Percentiles rank a stretch among this genome's conserved stretches.
These are phyloP conservation scores for Lingula anatina DNA, from an alignment of 2,888 invertebrate species.

Conservation along the genomic window DNA sequence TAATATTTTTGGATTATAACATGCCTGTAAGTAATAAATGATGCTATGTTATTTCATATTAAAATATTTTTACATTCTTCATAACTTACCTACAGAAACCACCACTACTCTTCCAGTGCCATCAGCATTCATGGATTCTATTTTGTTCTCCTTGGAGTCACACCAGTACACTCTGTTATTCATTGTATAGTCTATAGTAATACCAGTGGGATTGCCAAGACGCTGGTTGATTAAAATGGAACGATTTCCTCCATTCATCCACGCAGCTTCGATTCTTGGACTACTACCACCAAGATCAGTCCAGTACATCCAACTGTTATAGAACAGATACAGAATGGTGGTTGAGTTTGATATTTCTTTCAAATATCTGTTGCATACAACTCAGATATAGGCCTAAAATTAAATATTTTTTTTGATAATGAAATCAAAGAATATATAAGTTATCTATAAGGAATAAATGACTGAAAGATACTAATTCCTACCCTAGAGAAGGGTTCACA, in stretches of 20 bases:
- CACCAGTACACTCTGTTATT: constrained; percentile 91
- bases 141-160: constrained; percentile 68
- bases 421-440: too few species aligned
- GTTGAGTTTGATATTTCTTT: too few species aligned
- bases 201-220: constrained; percentile 74
- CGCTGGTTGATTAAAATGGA: constrained; percentile 67
- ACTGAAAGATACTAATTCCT: too few species aligned
- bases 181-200: constrained; percentile 72
- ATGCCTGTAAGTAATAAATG: too few species aligned
- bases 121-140: constrained; percentile 45
- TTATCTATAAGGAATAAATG: too few species aligned
- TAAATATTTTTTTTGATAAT: too few species aligned
- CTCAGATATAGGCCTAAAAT: too few species aligned
- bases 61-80: not conserved
- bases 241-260: constrained; percentile 94
- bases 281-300: constrained; percentile 84
- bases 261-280: constrained; percentile 82
- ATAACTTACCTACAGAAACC: constrained; percentile 16
- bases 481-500: constrained; percentile 63
- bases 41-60: too few species aligned
- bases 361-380: too few species aligned
- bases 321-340: too few species aligned
- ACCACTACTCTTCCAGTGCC: constrained; percentile 39
- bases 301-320: constrained; percentile 80
- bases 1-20: too few species aligned